Percentiles rank a stretch among this genome's conserved stretches.
Evolutionary conservation across 1,140 invertebrate genomes (phyloP).

Genomic region (Drosophila kurseongensis): DNA sequence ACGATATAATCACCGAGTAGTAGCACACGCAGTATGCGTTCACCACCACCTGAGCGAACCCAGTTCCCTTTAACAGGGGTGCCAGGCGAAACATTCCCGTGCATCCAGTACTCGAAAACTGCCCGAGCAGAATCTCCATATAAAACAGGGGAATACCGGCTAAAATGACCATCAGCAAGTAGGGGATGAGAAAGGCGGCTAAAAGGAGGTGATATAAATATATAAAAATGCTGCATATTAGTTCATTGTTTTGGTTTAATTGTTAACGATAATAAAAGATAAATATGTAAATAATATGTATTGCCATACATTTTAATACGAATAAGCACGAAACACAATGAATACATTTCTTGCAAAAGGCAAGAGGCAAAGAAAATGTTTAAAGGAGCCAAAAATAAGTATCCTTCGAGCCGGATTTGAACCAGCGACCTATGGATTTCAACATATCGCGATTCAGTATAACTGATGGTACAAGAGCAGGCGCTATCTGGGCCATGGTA

Average conservation of each 20-base stretch:
- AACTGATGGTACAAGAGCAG: slow-evolving; percentile 60
- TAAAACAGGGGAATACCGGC: slow-evolving; percentile 95
- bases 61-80: slow-evolving; percentile 95
- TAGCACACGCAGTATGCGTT: slow-evolving; percentile 96
- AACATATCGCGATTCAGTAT: slow-evolving; percentile 59
- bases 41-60: slow-evolving; percentile 92
- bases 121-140: slow-evolving; percentile 94
- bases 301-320: too few relatives aligned
- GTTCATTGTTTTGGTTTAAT: too few relatives aligned
- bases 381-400: slow-evolving; percentile 27
- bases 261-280: background rate
- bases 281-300: too few relatives aligned
- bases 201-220: background rate
- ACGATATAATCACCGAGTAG: slow-evolving; percentile 97
- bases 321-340: too few relatives aligned
- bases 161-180: slow-evolving; percentile 90
- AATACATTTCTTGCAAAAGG: slow-evolving; percentile 85
- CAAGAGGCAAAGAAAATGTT: slow-evolving; percentile 85
- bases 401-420: slow-evolving; percentile 90
- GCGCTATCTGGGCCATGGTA: slow-evolving; percentile 54
- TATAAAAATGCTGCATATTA: slow-evolving; percentile 66
- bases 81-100: slow-evolving; percentile 91
- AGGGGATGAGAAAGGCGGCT: slow-evolving; percentile 92
- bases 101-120: slow-evolving; percentile 93
- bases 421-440: slow-evolving; percentile 90